phyloP scores from a whole-genome alignment of 2,888 invertebrate species.

The Shargacucullia verbasci region DNA sequence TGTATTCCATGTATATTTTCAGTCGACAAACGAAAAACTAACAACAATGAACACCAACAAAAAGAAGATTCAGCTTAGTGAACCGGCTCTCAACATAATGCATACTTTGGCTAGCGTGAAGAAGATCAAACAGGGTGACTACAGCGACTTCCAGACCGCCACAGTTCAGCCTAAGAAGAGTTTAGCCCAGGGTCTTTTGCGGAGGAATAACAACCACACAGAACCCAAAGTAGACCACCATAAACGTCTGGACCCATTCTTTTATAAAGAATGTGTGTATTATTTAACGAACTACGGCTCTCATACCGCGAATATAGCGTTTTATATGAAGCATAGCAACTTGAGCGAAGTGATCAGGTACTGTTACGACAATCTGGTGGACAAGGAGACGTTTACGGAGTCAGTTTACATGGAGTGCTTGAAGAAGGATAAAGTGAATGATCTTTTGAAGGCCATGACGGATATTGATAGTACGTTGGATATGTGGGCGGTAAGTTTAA shows the following conservation, averaged over 20 bases:
- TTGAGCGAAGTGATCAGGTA: slow-evolving; percentile 92
- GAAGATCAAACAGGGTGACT: slow-evolving; percentile 88
- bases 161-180: slow-evolving; percentile 75
- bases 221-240: slow-evolving; percentile 77
- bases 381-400: slow-evolving; percentile 92
- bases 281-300: slow-evolving; percentile 95
- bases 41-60: slow-evolving; percentile 80
- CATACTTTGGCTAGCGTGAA: slow-evolving; percentile 89
- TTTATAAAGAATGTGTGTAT: slow-evolving; percentile 94
- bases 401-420: slow-evolving; percentile 91
- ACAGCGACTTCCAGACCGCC: slow-evolving; percentile 85
- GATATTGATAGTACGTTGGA: slow-evolving; percentile 91
- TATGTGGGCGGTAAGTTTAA: slow-evolving; percentile 90
- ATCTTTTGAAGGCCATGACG: slow-evolving; percentile 90
- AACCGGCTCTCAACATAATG: slow-evolving; percentile 90
- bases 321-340: slow-evolving; percentile 93
- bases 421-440: slow-evolving; percentile 90
- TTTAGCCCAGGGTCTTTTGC: slow-evolving; percentile 82
- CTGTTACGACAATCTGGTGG: slow-evolving; percentile 91
- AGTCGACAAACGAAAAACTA: slow-evolving; percentile 83
- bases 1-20: slow-evolving; percentile 28
- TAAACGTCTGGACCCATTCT: slow-evolving; percentile 87
- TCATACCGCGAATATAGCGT: slow-evolving; percentile 92
- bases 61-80: slow-evolving; percentile 85
- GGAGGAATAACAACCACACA: slow-evolving; percentile 74